phyloP scores from a whole-genome alignment of 2,113 vertebrate genomes.

The Catharus bicknelli region DNA sequence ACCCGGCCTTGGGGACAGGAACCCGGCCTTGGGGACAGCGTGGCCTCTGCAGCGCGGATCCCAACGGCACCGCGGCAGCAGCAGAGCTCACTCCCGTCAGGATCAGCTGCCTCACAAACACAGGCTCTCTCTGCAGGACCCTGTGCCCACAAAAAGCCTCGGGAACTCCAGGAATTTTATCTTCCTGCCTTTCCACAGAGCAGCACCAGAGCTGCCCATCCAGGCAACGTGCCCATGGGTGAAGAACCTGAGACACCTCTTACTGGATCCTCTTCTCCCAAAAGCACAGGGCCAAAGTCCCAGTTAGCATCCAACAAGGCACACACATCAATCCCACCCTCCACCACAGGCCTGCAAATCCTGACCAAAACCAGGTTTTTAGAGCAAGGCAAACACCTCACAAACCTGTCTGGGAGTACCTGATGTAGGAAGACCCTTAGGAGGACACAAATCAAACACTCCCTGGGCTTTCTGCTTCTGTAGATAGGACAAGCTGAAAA shows the following conservation, averaged over 20 bases:
- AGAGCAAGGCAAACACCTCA: neutral
- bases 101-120: accelerated
- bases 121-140: neutral
- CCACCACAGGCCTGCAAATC: neutral
- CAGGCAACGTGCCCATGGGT: accelerated
- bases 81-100: accelerated
- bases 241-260: accelerated
- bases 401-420: accelerated
- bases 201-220: accelerated
- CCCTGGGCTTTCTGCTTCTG: neutral
- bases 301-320: neutral
- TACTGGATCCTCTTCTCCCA: accelerated
- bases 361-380: neutral
- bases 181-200: neutral
- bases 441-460: neutral
- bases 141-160: neutral
- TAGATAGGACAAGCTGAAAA: neutral
- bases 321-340: neutral
- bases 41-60: neutral
- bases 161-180: accelerated
- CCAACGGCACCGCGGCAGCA: neutral
- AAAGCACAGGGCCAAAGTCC: neutral
- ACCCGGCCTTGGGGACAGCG: neutral
- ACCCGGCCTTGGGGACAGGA: conserved; percentile 5
- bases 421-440: accelerated